A percentile compares a stretch with the other conserved stretches of the same genome.
Evolutionary conservation across 2,113 vertebrate species (phyloP).

Genomic region (Amblyopsis rosae): DNA sequence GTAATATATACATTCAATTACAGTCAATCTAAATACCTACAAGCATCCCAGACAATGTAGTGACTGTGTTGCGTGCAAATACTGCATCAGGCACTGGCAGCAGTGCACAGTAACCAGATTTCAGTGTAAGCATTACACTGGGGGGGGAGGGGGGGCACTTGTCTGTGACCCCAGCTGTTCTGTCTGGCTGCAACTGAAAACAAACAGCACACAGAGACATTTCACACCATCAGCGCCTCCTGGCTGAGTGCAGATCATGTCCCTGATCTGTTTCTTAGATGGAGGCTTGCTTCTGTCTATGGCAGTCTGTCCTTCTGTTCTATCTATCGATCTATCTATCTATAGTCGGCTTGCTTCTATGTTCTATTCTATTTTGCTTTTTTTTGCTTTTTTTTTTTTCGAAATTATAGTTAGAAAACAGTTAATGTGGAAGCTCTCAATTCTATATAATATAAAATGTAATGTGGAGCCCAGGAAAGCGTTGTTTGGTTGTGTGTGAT

Average conservation of each 20-base stretch:
- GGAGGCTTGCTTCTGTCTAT: not conserved
- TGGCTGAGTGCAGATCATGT: conserved; percentile 23
- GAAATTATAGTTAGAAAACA: too few species aligned
- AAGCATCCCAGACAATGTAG: not conserved
- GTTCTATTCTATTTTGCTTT: too few species aligned
- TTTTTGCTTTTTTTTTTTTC: too few species aligned
- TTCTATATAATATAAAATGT: too few species aligned
- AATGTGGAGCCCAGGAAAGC: too few species aligned
- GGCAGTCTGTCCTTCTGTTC: not conserved
- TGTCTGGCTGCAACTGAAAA: conserved; percentile 59
- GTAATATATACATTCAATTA: too few species aligned
- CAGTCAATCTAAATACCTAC: too few species aligned
- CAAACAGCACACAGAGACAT: conserved; percentile 44
- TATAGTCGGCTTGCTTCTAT: too few species aligned
- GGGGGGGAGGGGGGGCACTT: conserved; percentile 30
- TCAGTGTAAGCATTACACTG: conserved; percentile 46
- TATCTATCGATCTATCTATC: not conserved
- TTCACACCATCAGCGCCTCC: conserved; percentile 56
- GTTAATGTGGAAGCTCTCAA: too few species aligned
- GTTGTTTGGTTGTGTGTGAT: too few species aligned
- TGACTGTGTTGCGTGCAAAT: not conserved
- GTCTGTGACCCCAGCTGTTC: conserved; percentile 53
- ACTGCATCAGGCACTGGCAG: conserved; percentile 3
- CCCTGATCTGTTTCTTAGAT: not conserved
- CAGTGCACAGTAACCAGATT: conserved; percentile 50